Base-by-base conservation (phyloP, 2,888 invertebrate genomes). In the Oscheius sp. region DNA sequence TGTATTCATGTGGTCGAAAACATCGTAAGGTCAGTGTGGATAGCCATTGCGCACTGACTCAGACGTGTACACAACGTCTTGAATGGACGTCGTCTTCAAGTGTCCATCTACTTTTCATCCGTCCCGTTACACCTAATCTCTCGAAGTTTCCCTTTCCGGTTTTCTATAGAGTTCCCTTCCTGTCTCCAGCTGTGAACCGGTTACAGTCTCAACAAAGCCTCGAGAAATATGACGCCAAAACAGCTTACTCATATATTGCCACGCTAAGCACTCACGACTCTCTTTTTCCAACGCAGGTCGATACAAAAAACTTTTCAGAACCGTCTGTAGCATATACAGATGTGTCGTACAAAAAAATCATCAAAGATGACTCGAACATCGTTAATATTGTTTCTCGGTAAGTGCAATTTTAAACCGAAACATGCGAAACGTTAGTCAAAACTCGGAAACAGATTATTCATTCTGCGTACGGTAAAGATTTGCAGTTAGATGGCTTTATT, bases 151-250 rank as follows among this genome's bases (percentile, higher is more conserved):
- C 68, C 53, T 55, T 53, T 55, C 42, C 29, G 50, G 29, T n/a
- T 29, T 37, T 68, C 35, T 42, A 42, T 42, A 42, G 42, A 7
- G 4, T 42, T 42, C 21, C 21, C 21, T 42, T 42, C 3, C 42
- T 55, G 55, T 53, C 11, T 53, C 68, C 55, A 55, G 55, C 68
- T 68, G 68, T 55, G 68, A 68, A 68, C 68, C 68, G 68, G 68
- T 68, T 68, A 68, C 68, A 55, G 53, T 37, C 37, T 63, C 47
- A 63, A 63, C 48, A 63, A 63, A 47, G 32, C 29, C 29, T 63
- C 48, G 63, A 48, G 63, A 63, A 63, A 47, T 63, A n/a, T 63
- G 63, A 48, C 48, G 47, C 21, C 50, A 47, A 63, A 60, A 63
- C 63, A 32, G 21, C 63, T 21, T 48, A n/a, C 37, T n/a, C 42